Conservation (phyloP, 2,113 vertebrate species). For the Alethe castanea region DNA sequence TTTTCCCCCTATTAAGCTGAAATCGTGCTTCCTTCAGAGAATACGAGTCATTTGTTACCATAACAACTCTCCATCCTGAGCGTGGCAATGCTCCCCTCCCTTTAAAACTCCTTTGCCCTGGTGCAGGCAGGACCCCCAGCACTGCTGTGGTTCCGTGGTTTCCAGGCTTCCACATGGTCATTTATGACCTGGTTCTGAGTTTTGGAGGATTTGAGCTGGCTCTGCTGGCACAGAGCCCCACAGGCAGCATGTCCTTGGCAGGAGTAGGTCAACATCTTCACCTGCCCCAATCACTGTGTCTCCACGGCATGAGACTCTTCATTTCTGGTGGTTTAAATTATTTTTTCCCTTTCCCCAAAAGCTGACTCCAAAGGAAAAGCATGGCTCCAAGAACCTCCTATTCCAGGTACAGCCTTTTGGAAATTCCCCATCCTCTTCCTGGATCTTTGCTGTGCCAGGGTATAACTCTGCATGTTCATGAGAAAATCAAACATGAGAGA, state of each 20-base stretch:
- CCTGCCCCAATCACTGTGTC: neutral
- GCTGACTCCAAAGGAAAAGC: neutral
- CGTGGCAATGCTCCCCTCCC: neutral
- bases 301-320: neutral
- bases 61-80: constrained; percentile 55
- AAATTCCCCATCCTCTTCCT: neutral
- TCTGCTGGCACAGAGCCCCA: neutral
- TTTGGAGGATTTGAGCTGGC: neutral
- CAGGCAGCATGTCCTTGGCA: neutral
- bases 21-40: constrained; percentile 48
- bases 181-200: neutral
- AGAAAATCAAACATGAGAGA: constrained; percentile 23
- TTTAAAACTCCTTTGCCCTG: neutral
- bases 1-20: constrained; percentile 27
- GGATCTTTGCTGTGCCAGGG: neutral
- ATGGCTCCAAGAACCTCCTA: neutral
- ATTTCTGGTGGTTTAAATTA: neutral
- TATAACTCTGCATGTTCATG: neutral
- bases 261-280: fast-evolving
- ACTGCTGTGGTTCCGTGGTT: fast-evolving
- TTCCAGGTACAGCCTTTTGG: neutral
- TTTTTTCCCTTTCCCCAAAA: neutral
- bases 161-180: fast-evolving
- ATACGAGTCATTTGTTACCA: constrained; percentile 69
- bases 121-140: neutral